Evolutionary conservation across 1,140 invertebrate species (phyloP).

Genomic region (Camponotus vicinus): DNA sequence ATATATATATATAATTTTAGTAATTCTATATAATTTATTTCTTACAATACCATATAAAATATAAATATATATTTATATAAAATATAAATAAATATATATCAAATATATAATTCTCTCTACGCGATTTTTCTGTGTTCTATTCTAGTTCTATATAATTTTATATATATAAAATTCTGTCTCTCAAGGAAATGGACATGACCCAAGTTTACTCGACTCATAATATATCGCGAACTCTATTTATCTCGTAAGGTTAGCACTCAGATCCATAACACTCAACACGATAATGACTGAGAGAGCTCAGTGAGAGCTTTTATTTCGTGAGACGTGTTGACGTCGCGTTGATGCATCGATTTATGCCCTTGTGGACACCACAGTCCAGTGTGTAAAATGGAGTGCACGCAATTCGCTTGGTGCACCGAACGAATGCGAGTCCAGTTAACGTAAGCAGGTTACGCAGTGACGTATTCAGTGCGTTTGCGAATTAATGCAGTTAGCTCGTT

Average conservation of each 20-base stretch:
- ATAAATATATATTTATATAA: too few relatives aligned
- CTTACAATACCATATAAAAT: neutral
- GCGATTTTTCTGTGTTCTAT: conserved; percentile 4
- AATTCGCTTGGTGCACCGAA: conserved; percentile 40
- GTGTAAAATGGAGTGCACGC: conserved; percentile 35
- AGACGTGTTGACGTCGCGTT: conserved; percentile 46
- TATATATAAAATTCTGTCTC: neutral
- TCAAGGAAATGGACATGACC: neutral
- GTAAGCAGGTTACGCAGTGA: conserved; percentile 2
- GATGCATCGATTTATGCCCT: conserved; percentile 44
- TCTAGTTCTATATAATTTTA: neutral
- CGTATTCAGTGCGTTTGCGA: conserved; percentile 11
- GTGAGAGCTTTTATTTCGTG: conserved; percentile 47
- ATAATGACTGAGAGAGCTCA: conserved; percentile 46
- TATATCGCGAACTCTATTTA: conserved; percentile 34
- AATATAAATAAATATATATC: too few relatives aligned
- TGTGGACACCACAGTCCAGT: conserved; percentile 3
- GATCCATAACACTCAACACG: conserved; percentile 49
- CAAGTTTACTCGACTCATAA: conserved; percentile 14
- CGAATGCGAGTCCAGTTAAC: conserved; percentile 29
- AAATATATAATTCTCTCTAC: neutral
- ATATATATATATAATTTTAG: neutral
- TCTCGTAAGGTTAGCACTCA: conserved; percentile 52
- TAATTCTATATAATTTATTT: neutral
- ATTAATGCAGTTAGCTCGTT: conserved; percentile 28